Base-by-base conservation (phyloP, 2,888 invertebrate genomes). In the Drosophila bunnanda region DNA sequence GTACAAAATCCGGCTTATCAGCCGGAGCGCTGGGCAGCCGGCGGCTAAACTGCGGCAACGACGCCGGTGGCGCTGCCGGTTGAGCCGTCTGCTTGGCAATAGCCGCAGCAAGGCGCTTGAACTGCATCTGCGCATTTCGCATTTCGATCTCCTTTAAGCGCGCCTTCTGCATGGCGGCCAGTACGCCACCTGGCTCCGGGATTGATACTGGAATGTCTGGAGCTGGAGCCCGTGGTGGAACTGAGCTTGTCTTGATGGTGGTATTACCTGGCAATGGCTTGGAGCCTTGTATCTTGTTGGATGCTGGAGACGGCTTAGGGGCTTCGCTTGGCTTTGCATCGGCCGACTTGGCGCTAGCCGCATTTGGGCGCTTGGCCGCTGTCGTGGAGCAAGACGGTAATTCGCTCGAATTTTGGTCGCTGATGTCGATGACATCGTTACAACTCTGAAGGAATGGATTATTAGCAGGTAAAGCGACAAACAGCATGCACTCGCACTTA, bases 151-250 rank as follows among this genome's bases (percentile, higher is more conserved):
- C 66, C 30, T 32, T 36, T 0, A 6, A 2, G 15, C 67, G 43
- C 12, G 66, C 67, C 22, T 25, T 32, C n/a, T 46, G 38, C 55
- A 66, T 67, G 2, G 20, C 68, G 10, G 38, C 44, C 44, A 67
- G 44, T 8, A 67, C 38, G 10, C 68, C 68, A 10, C 38, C 15
- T 38, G 28, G 2, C 15, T 22, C 13, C 1, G 15, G 4, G 13
- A 2, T 7, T 15, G 32, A 4, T 2, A 4, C 13, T 8, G 32
- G 9, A 20, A 50, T 20, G 8, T 12, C 8, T 41, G 30, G 17
- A 17, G 20, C 44, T 32, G 30, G 15, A 20, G 10, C 30, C 7
- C 8, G 20, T 20, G 22, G 3, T 34, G 15, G 25, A 28, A 22
- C 15, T n/a, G 30, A 30, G n/a, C 10, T 12, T 8, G 13, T 1